Evolutionary conservation across 2,888 invertebrate genomes (phyloP), one percentile per base, ranked within the genome.

Genomic region (Neoitamus cyanurus): DNA sequence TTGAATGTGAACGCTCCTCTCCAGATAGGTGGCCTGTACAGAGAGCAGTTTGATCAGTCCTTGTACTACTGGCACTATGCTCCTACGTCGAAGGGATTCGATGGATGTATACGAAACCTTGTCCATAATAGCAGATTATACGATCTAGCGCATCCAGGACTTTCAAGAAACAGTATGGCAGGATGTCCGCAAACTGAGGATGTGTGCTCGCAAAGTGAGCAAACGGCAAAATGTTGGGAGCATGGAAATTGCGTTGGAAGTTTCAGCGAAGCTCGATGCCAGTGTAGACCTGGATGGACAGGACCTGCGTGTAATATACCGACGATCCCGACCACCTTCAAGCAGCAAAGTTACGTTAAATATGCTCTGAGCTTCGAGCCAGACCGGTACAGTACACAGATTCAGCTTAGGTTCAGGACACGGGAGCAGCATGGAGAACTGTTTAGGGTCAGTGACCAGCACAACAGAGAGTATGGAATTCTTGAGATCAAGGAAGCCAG

Each of bases 101-200:
- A 97, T 89, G 99, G 99, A 11, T 99, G 99, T 91, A 96, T 99
- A 86, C 94, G 97, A 88, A 98, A 99, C 90, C 92, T 99, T 77
- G 95, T 98, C 89, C 98, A 99, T 90, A 99, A 99, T 90, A 98
- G 98, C 88, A 97, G 95, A 90, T 92, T 99, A 83, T 99, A 99
- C 91, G 99, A 99, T 90, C 92, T 99, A 87, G 98, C 98, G 0
- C 96, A 97, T 90, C 98, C 98, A 0, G 98, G 98, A 0, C 92
- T 97, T 34, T 96, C 96, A 0, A 93, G 96, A 88, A 95, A 97
- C 90, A 97, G 97, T 86, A 94, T 95, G 1, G 95, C 96, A 1
- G 98, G 98, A 3, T 99, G 99, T 90, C 96, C 97, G 0, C 97
- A 97, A 89, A 97, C 98, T 11, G 98, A 99, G 89, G 97, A 97